phyloP scores from a whole-genome alignment of 2,888 invertebrate species.

The Chaetogeoica ovagalla region DNA sequence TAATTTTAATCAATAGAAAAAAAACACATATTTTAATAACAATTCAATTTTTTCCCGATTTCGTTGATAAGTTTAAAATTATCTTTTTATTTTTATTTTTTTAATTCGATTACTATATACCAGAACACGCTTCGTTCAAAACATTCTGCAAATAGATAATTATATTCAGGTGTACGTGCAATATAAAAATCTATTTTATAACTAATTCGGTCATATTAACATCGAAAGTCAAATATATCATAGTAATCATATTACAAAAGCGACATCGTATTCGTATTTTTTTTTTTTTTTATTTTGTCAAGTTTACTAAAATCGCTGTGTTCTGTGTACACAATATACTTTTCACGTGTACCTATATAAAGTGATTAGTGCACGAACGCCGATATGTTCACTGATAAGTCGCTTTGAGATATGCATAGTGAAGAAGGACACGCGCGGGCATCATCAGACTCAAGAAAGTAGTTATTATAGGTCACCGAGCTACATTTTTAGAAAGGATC shows the following conservation, averaged over 20 bases:
- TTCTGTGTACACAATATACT: background rate
- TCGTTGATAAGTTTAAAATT: too few species aligned
- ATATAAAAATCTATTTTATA: too few species aligned
- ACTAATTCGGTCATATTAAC: too few species aligned
- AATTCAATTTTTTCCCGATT: too few species aligned
- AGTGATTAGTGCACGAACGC: background rate
- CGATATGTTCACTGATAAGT: background rate
- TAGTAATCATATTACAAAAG: conserved; percentile 1
- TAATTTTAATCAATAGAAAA: too few species aligned
- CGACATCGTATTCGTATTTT: background rate
- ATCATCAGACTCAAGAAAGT: background rate
- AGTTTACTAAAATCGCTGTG: background rate
- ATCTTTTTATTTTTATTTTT: too few species aligned
- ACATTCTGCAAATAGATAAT: too few species aligned
- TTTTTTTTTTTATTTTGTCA: background rate
- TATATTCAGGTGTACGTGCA: too few species aligned
- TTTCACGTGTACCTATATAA: background rate
- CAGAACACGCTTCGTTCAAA: too few species aligned
- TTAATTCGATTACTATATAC: too few species aligned
- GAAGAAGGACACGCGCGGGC: conserved; percentile 5
- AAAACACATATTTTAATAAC: too few species aligned
- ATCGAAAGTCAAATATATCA: background rate
- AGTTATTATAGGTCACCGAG: conserved; percentile 7
- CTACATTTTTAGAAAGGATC: conserved; percentile 11
- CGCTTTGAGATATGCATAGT: background rate